Evolutionary conservation across 2,888 invertebrate species (phyloP), one percentile per base, ranked within the genome.

Genomic region (Horisme vitalbata): DNA sequence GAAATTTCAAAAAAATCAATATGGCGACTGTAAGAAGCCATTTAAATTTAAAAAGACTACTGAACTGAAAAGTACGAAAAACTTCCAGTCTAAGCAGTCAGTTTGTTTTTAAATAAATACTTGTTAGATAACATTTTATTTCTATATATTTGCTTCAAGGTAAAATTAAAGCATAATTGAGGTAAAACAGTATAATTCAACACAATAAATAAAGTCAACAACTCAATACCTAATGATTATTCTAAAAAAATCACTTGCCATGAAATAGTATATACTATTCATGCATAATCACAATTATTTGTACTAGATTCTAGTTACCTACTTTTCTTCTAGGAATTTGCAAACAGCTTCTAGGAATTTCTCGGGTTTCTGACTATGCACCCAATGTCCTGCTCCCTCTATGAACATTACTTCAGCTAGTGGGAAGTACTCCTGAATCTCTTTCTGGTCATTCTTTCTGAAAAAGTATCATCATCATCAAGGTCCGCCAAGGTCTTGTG

Each of bases 361-460:
- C 4, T 90, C 80, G 1, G 98, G 97, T 73, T 97, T 95, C 53
- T 99, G 98, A 55, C 95, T 94, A 75, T 99, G 99, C 0, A 98
- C 93, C 95, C 97, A 96, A 79, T 99, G 99, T 0, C 97, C 97
- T 4, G 98, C 96, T 23, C 94, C 95, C 35, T 93, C 91, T 37
- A 97, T 91, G 59, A 93, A 94, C 32, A 88, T 76, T 65, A 97
- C 91, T 54, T 93, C 84, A 0, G 95, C 94, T 4, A 89, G 78
- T 0, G 96, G 95, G 69, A 97, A 97, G 39, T 95, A 82, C 52
- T 92, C 90, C 65, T 91, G 88, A 43, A 97, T 95, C 45, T 84
- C 83, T 3, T 83, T 79, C 31, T 93, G 88, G 70, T 95, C 94
- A 70, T 78, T 79, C 61, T 82, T 86, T n/a, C 85, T 87, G 75